These are phyloP conservation scores for Halcyon leucocephala DNA, from an alignment of 2,797 vertebrate genomes.

Conservation along the genomic window DNA sequence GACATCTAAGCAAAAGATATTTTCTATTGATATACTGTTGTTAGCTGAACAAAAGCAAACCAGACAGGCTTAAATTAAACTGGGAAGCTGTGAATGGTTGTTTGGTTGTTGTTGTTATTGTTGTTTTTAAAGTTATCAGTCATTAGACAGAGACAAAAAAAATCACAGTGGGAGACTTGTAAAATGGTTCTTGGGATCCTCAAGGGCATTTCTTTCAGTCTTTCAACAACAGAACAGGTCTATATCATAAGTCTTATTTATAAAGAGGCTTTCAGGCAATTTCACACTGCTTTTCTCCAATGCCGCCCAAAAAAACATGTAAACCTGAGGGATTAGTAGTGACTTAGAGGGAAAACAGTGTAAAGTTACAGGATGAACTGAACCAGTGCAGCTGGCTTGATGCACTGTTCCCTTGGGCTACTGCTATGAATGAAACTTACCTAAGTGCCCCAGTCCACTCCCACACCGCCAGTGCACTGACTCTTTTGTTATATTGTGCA, in stretches of 20 bases:
- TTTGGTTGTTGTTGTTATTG: background rate
- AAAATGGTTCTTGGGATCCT: conserved; percentile 65
- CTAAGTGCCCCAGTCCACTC: conserved; percentile 65
- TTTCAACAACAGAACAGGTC: conserved; percentile 77
- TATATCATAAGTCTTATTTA: conserved; percentile 81
- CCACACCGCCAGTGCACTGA: background rate
- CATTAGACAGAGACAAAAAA: conserved; percentile 63
- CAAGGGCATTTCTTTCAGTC: conserved; percentile 67
- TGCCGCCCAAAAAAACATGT: conserved; percentile 77
- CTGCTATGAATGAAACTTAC: conserved; percentile 71
- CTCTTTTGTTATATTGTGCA: conserved; percentile 43
- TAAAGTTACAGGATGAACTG: conserved; percentile 78
- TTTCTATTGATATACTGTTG: background rate
- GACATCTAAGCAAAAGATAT: background rate
- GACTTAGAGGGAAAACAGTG: conserved; percentile 79
- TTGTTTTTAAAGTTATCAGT: conserved; percentile 45
- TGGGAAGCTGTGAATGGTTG: background rate
- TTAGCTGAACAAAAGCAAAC: background rate
- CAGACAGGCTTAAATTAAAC: conserved; percentile 22
- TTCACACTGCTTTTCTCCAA: conserved; percentile 81
- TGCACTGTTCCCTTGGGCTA: conserved; percentile 73
- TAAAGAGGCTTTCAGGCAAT: conserved; percentile 83
- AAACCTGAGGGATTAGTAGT: conserved; percentile 82
- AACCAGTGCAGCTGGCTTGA: conserved; percentile 71
- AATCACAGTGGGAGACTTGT: conserved; percentile 59